A percentile compares a stretch with the other conserved stretches of the same genome.
Evolutionary conservation across 2,888 invertebrate species (phyloP).

Genomic region (Itoplectis maculator): DNA sequence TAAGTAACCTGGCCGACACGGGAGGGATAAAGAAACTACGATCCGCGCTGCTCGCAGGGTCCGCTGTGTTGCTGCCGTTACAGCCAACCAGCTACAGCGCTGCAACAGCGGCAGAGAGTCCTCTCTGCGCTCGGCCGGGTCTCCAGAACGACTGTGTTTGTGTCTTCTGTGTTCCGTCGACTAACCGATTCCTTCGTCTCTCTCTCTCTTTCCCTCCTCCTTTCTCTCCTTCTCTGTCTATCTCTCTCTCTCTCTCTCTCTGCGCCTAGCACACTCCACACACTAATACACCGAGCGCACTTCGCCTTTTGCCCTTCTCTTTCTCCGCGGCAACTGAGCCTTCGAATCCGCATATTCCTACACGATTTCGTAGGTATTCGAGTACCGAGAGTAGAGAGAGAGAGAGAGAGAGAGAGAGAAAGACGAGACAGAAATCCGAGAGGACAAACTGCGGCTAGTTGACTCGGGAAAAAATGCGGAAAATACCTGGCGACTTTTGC

Average conservation of each 20-base stretch:
- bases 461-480: conserved; percentile 8
- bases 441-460: conserved; percentile 38
- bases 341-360: conserved; percentile 56
- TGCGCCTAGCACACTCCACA: neutral
- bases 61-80: conserved; percentile 28
- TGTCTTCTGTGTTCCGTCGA: conserved; percentile 48
- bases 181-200: conserved; percentile 30
- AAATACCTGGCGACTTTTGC: conserved; percentile 45
- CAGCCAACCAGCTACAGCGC: neutral
- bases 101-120: neutral
- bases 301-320: conserved; percentile 45
- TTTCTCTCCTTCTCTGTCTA: too few species aligned
- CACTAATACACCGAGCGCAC: conserved; percentile 2
- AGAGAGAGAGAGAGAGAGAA: neutral
- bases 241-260: too few species aligned
- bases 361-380: conserved; percentile 52
- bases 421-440: conserved; percentile 53
- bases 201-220: too few species aligned
- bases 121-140: conserved; percentile 28
- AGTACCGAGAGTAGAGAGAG: neutral
- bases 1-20: conserved; percentile 58
- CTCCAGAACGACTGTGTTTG: conserved; percentile 41
- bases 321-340: conserved; percentile 3
- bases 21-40: conserved; percentile 63
- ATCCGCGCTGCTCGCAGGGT: conserved; percentile 44